Conservation (phyloP, 30 jellyfish, hydroid and myxozoan species). For the Aurelia sp. region DNA sequence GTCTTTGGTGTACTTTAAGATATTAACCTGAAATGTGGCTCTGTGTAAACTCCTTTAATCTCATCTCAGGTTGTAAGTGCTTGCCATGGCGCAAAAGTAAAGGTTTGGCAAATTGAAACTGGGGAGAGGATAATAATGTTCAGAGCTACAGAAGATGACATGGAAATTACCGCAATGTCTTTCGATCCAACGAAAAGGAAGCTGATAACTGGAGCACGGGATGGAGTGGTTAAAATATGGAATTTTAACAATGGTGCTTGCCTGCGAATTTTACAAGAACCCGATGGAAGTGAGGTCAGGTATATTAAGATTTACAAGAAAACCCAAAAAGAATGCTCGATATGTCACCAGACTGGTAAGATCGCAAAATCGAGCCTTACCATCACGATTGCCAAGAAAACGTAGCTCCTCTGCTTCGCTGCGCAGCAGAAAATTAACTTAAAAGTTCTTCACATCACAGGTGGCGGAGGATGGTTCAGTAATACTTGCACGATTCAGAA, state of each 20-base stretch:
- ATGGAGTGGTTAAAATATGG: conserved; percentile 89
- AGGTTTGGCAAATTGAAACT: conserved; percentile 92
- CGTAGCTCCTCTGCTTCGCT: neutral
- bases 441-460: too few relatives aligned
- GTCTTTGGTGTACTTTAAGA: neutral
- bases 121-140: conserved; percentile 92
- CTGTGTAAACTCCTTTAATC: neutral
- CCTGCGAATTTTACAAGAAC: conserved; percentile 60
- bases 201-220: conserved; percentile 90
- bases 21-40: too few relatives aligned
- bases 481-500: too few relatives aligned
- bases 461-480: too few relatives aligned
- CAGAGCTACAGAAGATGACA: conserved; percentile 85
- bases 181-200: conserved; percentile 91
- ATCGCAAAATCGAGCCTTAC: neutral
- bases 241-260: conserved; percentile 96
- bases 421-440: too few relatives aligned
- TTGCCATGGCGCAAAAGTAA: conserved; percentile 91
- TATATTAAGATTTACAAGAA: neutral
- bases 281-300: conserved; percentile 86
- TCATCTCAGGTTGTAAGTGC: conserved; percentile 91
- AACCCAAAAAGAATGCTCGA: neutral
- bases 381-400: neutral
- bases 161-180: conserved; percentile 90
- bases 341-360: neutral